phyloP scores from a whole-genome alignment of 92 coral and sea anemone species.

The Umimayanthus chanpuru region DNA sequence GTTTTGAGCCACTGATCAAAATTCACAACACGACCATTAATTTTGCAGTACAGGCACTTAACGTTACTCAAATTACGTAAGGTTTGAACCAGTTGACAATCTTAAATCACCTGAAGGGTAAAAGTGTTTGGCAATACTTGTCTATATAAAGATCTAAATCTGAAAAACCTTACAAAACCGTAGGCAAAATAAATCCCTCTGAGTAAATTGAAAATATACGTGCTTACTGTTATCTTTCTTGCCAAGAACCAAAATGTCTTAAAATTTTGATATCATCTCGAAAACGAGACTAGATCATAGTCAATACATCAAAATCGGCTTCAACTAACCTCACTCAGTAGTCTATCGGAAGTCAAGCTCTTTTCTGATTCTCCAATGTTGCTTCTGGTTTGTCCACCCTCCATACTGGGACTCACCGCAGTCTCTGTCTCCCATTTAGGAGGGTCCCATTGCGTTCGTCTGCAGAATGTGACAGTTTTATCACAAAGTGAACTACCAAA shows the following conservation, averaged over 20 bases:
- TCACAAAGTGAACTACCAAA: neutral
- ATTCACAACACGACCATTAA: neutral
- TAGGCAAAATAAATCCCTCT: neutral
- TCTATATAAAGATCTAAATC: neutral
- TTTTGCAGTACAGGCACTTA: neutral
- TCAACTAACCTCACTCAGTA: constrained; percentile 29
- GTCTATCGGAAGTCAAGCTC: constrained; percentile 43
- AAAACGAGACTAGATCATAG: neutral
- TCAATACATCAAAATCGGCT: neutral
- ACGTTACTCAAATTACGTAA: neutral
- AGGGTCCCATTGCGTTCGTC: constrained; percentile 97
- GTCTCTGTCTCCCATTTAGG: constrained; percentile 73
- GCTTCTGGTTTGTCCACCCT: neutral
- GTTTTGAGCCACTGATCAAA: neutral
- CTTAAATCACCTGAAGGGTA: no score
- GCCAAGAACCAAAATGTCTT: neutral
- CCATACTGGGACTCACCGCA: constrained; percentile 3
- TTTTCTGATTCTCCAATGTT: constrained; percentile 46
- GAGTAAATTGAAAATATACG: neutral
- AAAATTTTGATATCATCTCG: neutral
- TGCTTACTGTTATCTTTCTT: neutral
- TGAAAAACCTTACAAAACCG: neutral
- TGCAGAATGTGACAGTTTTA: neutral
- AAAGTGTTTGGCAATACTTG: no score
- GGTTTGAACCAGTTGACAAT: neutral